Evolutionary conservation across 2,888 invertebrate species (phyloP), one percentile per base, ranked within the genome.

Genomic region (Xanthorhoe designata): DNA sequence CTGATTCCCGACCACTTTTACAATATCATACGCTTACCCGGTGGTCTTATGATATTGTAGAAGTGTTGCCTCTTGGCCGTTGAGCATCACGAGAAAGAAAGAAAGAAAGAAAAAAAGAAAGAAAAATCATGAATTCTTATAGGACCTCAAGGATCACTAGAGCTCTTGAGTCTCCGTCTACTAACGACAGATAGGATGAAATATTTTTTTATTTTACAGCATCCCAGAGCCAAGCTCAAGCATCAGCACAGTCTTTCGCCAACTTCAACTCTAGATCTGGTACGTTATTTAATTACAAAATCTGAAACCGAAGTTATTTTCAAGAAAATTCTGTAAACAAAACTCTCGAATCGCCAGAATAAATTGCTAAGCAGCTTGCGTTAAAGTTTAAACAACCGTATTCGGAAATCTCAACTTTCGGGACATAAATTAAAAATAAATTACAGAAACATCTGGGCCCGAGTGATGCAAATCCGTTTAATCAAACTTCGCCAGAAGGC

Each of bases 401-500:
- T 76, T 35, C 74, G 78, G 77, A 73, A 76, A 81, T 75, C 79
- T 81, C 69, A 90, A 90, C 84, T 89, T 90, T 86, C 79, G 77
- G 85, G 84, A 87, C 85, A 90, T 90, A 90, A 90, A 91, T 91
- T 91, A 91, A 90, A 90, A 90, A 90, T 89, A 89, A 90, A 90
- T 90, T 88, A 88, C 81, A 79, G 79, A 80, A 80, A 78, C 91
- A 90, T 89, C 88, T 88, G 90, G 79, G 78, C 72, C 80, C 82
- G 85, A 79, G 82, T 84, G 83, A 90, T 88, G 90, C 85, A 89
- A 90, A 90, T 91, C 84, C 78, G 83, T 90, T 90, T 89, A 88
- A 91, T 90, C 90, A 88, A 91, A 74, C 69, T 68, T 70, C 45
- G 61, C 61, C 63, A 38, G 63, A 70, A 61, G 53, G 54, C 70